Evolutionary conservation across 2,888 invertebrate species (phyloP), one percentile per base, ranked within the genome.

Genomic region (Acanthosepion esculentum): DNA sequence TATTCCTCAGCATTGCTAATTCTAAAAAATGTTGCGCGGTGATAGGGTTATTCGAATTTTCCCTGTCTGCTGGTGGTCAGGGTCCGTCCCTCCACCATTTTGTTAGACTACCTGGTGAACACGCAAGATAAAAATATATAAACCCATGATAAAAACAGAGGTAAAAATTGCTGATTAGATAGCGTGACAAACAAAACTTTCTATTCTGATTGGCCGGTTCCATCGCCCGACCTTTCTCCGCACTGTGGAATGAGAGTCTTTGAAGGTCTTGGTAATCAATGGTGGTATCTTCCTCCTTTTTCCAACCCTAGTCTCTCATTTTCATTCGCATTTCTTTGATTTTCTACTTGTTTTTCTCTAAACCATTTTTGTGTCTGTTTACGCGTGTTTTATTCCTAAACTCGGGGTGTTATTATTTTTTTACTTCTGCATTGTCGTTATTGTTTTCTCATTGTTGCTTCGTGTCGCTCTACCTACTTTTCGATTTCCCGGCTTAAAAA

Each of bases 101-200:
- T 78, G 78, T 78, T 78, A 78, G n/a, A 78, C 78, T 29, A n/a
- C 29, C 78, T n/a, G 78, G 78, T n/a, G 78, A 78, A 78, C 78
- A 78, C 78, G 78, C 78, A 78, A 78, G 29, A 78, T n/a, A 78
- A 78, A 78, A n/a, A n/a, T 78, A 78, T n/a, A 78, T 78, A 78
- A n/a, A n/a, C 0, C 29, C 3, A 78, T n/a, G n/a, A 20, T 6
- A 59, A 59, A 59, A 20, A 20, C 6, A n/a, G 5, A n/a, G n/a
- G 23, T 33, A n/a, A 78, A 33, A 78, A 41, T 2, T 5, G 12
- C 12, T 78, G 78, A 78, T 78, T n/a, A n/a, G 78, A 78, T 78
- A 78, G 78, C 78, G 78, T 78, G 78, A 78, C 78, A 78, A 78
- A n/a, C 78, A 78, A 78, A 78, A 78, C 78, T 78, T 78, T 78